Evolutionary conservation across 2,888 invertebrate species (phyloP), one percentile per base, ranked within the genome.

Genomic region (Myathropa florea): DNA sequence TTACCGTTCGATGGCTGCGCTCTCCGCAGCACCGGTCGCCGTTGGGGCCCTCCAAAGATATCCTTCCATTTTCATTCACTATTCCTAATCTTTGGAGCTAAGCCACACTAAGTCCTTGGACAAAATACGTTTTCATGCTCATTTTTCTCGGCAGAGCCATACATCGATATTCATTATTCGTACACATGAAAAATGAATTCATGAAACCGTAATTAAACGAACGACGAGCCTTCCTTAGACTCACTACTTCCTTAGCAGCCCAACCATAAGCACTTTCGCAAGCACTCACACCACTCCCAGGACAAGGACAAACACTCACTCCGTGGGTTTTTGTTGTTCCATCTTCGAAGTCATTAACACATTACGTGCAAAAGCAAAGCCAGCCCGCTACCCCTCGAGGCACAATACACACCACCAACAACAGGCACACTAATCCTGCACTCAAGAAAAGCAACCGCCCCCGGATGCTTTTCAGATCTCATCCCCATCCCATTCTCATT

Each of bases 401-500:
- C 65, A 46, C 18, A 46, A 24, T 53, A 63, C 33, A 73, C 28
- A 6, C 46, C 46, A 46, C 46, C 18, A 18, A 78, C 63, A 85
- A 70, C 85, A 78, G 78, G 46, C 46, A 36, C 82, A 79, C 78
- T 86, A 86, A 86, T 86, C 86, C 86, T 83, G 83, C 83, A 86
- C 86, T 86, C 83, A 86, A 86, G 86, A 86, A 86, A 85, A 86
- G 33, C 86, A 76, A 86, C 83, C 79, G 78, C 83, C 82, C 61
- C 82, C 67, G 77, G 83, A 81, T 81, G 75, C 57, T 70, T 70
- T 80, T n/a, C 64, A 36, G 71, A 59, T 68, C 64, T 78, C 67
- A 65, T 71, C 65, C 70, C 30, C 39, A 68, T 67, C n/a, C 55
- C 67, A 70, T 73, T 78, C 65, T 80, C 79, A 84, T 86, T 82